Evolutionary conservation across 2,113 vertebrate species (phyloP), one percentile per base, ranked within the genome.

Genomic region (Python bivittatus): DNA sequence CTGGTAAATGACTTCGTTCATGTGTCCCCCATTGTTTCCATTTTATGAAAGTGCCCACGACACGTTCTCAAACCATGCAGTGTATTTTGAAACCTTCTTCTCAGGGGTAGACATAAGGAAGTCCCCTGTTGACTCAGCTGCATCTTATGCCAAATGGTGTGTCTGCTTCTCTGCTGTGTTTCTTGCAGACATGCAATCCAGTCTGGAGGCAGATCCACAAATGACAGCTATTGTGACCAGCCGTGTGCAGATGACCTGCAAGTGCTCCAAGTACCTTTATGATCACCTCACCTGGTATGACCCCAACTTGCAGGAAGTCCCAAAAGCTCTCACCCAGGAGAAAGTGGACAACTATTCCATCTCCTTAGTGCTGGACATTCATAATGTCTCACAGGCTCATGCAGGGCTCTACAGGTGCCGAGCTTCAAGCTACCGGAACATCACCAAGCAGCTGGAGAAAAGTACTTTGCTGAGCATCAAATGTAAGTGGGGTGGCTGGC

Each of bases 201-300:
- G 96, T 48, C 56, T 99, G 56, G 96, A 97, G 54, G 96, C 98
- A 0, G 88, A 96, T 5, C 93, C 98, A 2, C 95, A 29, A 29
- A 91, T 96, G 33, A 96, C 86, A 0, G 97, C 97, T 53, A 97
- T 98, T 1, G 97, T 98, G 85, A 98, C 98, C 3, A 97, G 96
- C 0, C 90, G 98, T 0, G 86, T 98, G 25, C 97, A 2, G 4
- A 94, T 99, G 92, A 98, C 96, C 83, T 99, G 99, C 95, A 92
- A 95, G 20, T 98, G 98, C 11, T 97, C 98, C 64, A 98, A 96
- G 89, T 99, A 98, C 96, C 97, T 98, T 90, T 99, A 98, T 95
- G 97, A 96, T 1, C 93, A 97, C 48, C 96, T 99, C 29, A 94
- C 79, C 48, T 99, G 99, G 99, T 93, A 97, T 48, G 95, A 97